phyloP scores from a whole-genome alignment of 2,113 vertebrate species.

The Aptenodytes forsteri region DNA sequence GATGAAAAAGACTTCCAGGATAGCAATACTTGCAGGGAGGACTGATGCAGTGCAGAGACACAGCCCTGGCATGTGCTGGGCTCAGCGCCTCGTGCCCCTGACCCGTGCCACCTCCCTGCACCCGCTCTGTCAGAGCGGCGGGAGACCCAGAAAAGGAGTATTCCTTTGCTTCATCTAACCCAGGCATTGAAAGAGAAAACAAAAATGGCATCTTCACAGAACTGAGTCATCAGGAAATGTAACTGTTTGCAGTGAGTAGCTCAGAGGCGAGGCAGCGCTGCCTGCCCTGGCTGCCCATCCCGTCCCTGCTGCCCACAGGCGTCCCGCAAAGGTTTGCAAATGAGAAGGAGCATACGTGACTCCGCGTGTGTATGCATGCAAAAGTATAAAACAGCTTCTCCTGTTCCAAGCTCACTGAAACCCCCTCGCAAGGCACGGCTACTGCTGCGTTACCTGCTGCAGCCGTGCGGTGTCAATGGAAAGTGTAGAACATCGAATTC shows the following conservation, averaged over 20 bases:
- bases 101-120: neutral
- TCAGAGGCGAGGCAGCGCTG: neutral
- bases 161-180: neutral
- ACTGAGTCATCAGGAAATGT: accelerated
- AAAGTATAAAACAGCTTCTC: neutral
- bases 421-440: neutral
- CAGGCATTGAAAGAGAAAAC: neutral
- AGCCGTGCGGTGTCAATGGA: too few relatives aligned
- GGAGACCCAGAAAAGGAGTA: neutral
- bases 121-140: neutral
- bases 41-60: neutral
- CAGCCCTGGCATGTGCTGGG: neutral
- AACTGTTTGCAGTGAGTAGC: accelerated
- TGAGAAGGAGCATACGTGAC: neutral
- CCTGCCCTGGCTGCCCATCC: neutral
- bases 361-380: neutral
- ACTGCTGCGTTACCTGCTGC: neutral
- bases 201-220: neutral
- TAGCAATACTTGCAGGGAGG: neutral
- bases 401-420: neutral
- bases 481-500: neutral
- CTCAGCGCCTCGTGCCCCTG: accelerated
- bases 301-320: neutral
- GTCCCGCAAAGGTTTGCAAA: neutral
- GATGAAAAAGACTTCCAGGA: too few relatives aligned